phyloP scores from a whole-genome alignment of 2,888 invertebrate species.

The Timema cristinae region DNA sequence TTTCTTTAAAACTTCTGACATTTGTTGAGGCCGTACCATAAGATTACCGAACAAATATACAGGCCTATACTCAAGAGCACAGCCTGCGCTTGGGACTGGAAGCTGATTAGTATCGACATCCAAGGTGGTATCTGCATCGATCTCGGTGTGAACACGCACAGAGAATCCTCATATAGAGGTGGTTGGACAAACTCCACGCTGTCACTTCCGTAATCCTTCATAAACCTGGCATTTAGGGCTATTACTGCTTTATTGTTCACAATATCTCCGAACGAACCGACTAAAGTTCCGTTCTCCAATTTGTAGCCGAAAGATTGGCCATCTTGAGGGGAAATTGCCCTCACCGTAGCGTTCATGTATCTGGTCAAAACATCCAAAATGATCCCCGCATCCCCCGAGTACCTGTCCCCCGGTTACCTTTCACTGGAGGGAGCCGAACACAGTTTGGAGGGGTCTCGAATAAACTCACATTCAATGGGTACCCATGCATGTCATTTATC shows the following conservation, averaged over 20 bases:
- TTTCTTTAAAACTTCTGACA: neutral
- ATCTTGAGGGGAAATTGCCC: neutral
- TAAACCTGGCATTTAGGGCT: neutral
- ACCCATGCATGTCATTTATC: neutral
- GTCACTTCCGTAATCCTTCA: neutral
- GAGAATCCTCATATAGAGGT: neutral
- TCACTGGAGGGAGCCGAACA: too few species aligned
- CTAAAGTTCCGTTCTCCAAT: neutral
- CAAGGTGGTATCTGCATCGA: neutral
- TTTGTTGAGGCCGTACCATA: neutral
- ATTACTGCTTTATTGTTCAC: neutral
- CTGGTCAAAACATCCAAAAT: neutral
- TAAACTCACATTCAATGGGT: neutral
- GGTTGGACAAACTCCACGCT: neutral
- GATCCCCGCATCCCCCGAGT: neutral
- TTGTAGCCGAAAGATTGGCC: neutral
- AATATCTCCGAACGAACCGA: neutral
- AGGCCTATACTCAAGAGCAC: neutral
- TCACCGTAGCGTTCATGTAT: neutral
- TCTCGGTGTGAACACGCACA: neutral
- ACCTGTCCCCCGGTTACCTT: too few species aligned
- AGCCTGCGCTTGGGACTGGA: neutral
- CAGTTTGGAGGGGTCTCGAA: neutral
- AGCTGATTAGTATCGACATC: neutral
- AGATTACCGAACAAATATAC: neutral